Evolutionary conservation across 2,888 invertebrate genomes (phyloP), one percentile per base, ranked within the genome.

Genomic region (Hydrotaea diabolus): DNA sequence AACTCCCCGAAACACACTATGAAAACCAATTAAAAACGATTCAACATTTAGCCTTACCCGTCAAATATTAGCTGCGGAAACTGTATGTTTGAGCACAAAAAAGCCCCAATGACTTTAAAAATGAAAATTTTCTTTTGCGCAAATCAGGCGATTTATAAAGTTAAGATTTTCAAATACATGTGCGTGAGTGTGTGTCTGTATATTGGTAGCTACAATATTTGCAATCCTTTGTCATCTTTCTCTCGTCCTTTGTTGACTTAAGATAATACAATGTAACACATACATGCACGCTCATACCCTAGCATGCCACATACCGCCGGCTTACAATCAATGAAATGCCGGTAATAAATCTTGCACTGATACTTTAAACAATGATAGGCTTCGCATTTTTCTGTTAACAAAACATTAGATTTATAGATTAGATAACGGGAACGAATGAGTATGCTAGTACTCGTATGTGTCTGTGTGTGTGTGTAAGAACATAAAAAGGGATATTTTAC

Each of bases 371-470:
- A 72, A 69, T 57, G 39, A 69, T 69, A 69, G 69, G 69, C 69
- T 69, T 15, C 15, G 69, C 43, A 43, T 43, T 59, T 59, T 21
- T 43, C 66, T 46, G 69, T 79, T 74, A 76, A 74, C 73, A 82
- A 79, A 79, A 74, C 76, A 79, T 82, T 80, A 85, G 85, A 85
- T 85, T 85, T 85, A 85, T 85, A 85, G 85, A 85, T 85, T 69
- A 82, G 85, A 85, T 79, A 82, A 79, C n/a, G 69, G 59, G n/a
- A 31, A 62, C 31, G 39, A 39, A 13, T 39, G 39, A 1, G 8
- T 1, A 11, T 39, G 8, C 39, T 8, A 2, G 1, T 1, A 31
- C 15, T n/a, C 3, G 49, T n/a, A 9, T 9, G 43, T 15, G 43
- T 43, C 9, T 15, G 43, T 13, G 43, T 43, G 43, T 43, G 43